These are phyloP conservation scores for Semnornis frantzii DNA, from an alignment of 2,113 vertebrate genomes.

Conservation along the genomic window DNA sequence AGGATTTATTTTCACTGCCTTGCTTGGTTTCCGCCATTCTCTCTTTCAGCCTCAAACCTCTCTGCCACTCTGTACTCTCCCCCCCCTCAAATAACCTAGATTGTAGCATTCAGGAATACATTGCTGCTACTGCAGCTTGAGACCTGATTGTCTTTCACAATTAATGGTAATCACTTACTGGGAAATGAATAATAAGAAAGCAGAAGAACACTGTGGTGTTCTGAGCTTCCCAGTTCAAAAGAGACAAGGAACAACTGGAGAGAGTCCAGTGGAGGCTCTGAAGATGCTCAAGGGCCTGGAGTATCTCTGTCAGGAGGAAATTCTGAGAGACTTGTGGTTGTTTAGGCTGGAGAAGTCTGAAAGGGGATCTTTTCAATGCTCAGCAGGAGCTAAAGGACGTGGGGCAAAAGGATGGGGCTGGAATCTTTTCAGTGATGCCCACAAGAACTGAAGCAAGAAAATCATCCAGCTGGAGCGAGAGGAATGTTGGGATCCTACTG, in stretches of 20 bases:
- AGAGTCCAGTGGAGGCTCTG: too few relatives aligned
- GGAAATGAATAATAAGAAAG: not conserved
- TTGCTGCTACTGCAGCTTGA: not conserved
- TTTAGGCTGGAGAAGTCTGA: too few relatives aligned
- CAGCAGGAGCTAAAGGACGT: too few relatives aligned
- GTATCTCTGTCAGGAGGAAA: too few relatives aligned
- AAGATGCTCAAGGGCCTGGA: too few relatives aligned
- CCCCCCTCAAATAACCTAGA: not conserved
- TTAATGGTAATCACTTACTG: not conserved
- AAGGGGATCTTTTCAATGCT: too few relatives aligned
- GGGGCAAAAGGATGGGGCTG: too few relatives aligned
- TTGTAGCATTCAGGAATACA: accelerated
- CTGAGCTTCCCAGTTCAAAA: not conserved
- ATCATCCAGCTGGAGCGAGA: accelerated
- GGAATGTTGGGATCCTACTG: not conserved
- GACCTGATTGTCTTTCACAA: not conserved
- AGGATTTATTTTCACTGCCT: not conserved
- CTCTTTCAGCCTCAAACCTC: not conserved
- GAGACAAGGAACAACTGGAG: not conserved
- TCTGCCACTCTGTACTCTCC: not conserved
- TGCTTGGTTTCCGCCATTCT: not conserved
- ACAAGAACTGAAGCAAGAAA: not conserved
- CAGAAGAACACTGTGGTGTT: not conserved
- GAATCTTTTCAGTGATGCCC: too few relatives aligned
- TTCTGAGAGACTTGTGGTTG: too few relatives aligned